Evolutionary conservation across 2,113 vertebrate species (phyloP), one percentile per base, ranked within the genome.

Genomic region (Elephantulus edwardii): DNA sequence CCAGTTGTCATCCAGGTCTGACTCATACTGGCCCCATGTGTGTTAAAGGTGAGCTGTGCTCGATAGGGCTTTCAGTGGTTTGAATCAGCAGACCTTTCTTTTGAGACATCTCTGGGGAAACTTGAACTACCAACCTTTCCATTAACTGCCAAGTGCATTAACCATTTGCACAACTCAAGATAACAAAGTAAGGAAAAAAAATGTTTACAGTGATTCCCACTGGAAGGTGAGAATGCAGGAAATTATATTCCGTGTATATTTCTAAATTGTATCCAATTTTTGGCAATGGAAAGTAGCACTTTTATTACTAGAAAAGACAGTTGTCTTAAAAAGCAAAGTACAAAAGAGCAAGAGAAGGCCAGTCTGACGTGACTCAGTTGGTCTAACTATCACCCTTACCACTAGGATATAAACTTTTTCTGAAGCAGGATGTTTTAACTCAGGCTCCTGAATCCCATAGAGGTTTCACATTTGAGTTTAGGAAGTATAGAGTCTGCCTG

Each of bases 201-300:
- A 5, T 60, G 11, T 90, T 62, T 60, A 78, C 44, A 48, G 54
- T 74, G 76, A 85, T 90, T 82, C 24, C 46, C 44, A 40, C 16
- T 85, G 30, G 54, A 92, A 11, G 24, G 28, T 83, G 28, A 4
- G 50, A 71, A 64, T 71, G 42, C 20, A 90, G 17, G 56, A 60
- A 24, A 82, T 68, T 64, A 52, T 64, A 77, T 91, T 42, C n/a
- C 76, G 72, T 92, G 30, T 83, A 44, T 52, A 58, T 33, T 92
- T 93, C 56, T 91, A 28, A 90, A 78, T 68, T 86, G 84, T n/a
- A n/a, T 52, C 30, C 44, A 33, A 38, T 84, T 78, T 81, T 90
- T 20, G 79, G 33, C 72, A 58, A 52, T 85, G 52, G 84, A 84
- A 84, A 40, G 56, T 46, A 86, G n/a, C n/a, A 80, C 75, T 60